These are phyloP conservation scores for Drosophila cognata DNA, from an alignment of 2,888 invertebrate species.

Conservation along the genomic window DNA sequence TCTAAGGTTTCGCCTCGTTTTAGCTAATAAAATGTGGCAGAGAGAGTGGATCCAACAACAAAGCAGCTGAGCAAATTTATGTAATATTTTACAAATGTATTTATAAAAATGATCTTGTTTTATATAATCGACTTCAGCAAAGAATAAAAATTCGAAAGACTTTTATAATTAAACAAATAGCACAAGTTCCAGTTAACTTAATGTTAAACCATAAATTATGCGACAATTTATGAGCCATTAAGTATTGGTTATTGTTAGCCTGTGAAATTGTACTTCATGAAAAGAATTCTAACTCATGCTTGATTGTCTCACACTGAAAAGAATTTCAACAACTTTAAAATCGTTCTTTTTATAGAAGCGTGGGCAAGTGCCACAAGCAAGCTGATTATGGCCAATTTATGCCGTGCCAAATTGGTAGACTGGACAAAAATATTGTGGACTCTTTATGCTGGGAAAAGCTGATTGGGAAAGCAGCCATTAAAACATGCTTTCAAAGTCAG, in stretches of 20 bases:
- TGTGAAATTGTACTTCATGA: not conserved
- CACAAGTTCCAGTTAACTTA: not conserved
- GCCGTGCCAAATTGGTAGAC: conserved; percentile 34
- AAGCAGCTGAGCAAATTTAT: not conserved
- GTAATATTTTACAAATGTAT: not conserved
- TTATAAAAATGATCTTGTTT: not conserved
- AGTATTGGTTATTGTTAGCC: not conserved
- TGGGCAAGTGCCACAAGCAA: conserved; percentile 24
- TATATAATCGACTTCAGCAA: not conserved
- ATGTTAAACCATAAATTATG: not conserved
- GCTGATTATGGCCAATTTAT: conserved; percentile 57
- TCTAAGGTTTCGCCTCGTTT: no score
- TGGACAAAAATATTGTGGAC: conserved; percentile 1
- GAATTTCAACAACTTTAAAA: conserved; percentile 19
- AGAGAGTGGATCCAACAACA: no score
- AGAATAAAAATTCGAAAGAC: not conserved
- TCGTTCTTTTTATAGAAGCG: not conserved
- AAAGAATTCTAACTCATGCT: not conserved
- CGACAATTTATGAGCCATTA: not conserved
- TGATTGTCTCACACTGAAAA: not conserved
- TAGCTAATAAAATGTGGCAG: no score
- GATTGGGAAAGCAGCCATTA: conserved; percentile 24
- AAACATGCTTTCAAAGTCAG: conserved; percentile 47
- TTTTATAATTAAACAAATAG: not conserved
- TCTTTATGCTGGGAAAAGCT: not conserved